These are phyloP conservation scores for Hippopotamyrus pictus DNA, from an alignment of 2,797 vertebrate genomes.

Conservation along the genomic window DNA sequence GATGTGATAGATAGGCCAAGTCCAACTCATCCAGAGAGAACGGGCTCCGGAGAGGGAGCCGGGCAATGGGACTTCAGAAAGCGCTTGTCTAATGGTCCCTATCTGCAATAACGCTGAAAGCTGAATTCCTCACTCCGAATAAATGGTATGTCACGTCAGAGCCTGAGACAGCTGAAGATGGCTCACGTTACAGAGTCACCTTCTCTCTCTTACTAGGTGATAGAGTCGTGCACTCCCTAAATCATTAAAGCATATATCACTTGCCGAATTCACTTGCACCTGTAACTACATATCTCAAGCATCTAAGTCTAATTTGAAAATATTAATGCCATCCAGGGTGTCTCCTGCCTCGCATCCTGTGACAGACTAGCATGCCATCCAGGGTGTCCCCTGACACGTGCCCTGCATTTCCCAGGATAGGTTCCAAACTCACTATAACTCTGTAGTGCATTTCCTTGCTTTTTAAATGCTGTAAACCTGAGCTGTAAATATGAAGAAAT, in stretches of 20 bases:
- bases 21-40: background rate
- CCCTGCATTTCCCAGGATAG: background rate
- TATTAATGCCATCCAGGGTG: background rate
- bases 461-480: background rate
- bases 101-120: background rate
- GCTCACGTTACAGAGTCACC: background rate
- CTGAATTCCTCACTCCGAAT: background rate
- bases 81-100: background rate
- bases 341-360: background rate
- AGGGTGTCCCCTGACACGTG: background rate
- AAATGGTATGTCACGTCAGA: background rate
- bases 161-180: background rate
- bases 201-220: background rate
- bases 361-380: background rate
- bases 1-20: slow-evolving; percentile 26
- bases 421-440: background rate
- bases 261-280: background rate
- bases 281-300: background rate
- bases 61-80: slow-evolving; percentile 9
- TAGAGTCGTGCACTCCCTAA: background rate
- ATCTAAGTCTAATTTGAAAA: background rate
- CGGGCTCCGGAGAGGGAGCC: slow-evolving; percentile 2
- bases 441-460: background rate
- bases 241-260: background rate
- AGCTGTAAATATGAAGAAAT: background rate